Evolutionary conservation across 2,888 invertebrate genomes (phyloP).

Genomic region (Acanthoscelides obtectus): DNA sequence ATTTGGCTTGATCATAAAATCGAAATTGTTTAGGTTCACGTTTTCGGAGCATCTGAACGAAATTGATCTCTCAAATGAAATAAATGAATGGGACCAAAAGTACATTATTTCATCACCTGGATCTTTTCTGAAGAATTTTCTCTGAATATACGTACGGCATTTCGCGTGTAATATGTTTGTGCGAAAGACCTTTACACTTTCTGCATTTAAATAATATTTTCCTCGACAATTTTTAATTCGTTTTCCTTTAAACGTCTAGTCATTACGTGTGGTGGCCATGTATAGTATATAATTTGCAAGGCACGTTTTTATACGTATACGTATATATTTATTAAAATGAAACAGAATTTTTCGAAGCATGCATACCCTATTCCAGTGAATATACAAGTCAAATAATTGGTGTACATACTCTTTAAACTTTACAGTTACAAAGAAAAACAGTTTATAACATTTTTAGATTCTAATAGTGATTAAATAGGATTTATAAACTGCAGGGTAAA

Average conservation of each 20-base stretch:
- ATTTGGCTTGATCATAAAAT: too few relatives aligned
- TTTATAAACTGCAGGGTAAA: too few relatives aligned
- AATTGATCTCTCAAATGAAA: neutral
- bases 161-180: neutral
- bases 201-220: neutral
- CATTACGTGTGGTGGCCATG: constrained; percentile 32
- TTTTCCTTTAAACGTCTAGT: constrained; percentile 25
- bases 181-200: neutral
- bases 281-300: constrained; percentile 21
- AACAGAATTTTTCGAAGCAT: constrained; percentile 28
- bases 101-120: neutral
- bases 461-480: too few relatives aligned
- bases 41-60: neutral
- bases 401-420: neutral
- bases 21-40: too few relatives aligned
- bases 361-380: constrained; percentile 37
- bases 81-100: neutral
- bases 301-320: constrained; percentile 34
- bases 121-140: neutral
- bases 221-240: constrained; percentile 21
- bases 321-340: constrained; percentile 23
- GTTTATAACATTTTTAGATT: too few relatives aligned
- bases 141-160: neutral
- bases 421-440: neutral
- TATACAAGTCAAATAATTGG: neutral